Conservation (phyloP, 1,140 invertebrate species). For the Steinernema khuongi region DNA sequence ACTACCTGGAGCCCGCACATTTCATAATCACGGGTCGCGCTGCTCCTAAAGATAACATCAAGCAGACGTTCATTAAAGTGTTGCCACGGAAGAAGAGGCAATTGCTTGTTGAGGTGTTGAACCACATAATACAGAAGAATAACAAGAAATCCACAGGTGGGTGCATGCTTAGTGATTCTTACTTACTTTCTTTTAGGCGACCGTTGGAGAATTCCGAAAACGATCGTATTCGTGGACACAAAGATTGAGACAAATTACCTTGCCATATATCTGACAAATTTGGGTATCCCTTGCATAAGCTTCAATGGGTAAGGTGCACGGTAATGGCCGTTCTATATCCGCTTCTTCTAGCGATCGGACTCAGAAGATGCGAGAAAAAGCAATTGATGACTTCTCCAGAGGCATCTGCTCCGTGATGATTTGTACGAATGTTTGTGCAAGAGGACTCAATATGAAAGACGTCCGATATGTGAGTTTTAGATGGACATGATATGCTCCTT, state of each 20-base stretch:
- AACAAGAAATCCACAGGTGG: not conserved
- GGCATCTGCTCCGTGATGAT: not conserved
- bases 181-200: not conserved
- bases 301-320: not conserved
- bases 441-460: not conserved
- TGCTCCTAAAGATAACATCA: conserved; percentile 1
- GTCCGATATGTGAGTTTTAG: not conserved
- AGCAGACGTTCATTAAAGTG: not conserved
- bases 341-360: not conserved
- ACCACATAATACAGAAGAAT: not conserved
- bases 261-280: not conserved
- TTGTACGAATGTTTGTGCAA: not conserved
- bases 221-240: not conserved
- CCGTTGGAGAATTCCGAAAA: not conserved
- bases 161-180: not conserved
- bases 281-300: not conserved
- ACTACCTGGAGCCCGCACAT: not conserved
- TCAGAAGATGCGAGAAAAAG: not conserved
- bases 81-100: not conserved
- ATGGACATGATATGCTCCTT: not conserved
- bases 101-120: not conserved
- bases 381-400: not conserved
- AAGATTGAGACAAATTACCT: not conserved
- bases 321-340: not conserved
- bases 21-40: not conserved